Conservation (phyloP, 2,888 invertebrate genomes). For the Drosophila neoperkinsi region DNA sequence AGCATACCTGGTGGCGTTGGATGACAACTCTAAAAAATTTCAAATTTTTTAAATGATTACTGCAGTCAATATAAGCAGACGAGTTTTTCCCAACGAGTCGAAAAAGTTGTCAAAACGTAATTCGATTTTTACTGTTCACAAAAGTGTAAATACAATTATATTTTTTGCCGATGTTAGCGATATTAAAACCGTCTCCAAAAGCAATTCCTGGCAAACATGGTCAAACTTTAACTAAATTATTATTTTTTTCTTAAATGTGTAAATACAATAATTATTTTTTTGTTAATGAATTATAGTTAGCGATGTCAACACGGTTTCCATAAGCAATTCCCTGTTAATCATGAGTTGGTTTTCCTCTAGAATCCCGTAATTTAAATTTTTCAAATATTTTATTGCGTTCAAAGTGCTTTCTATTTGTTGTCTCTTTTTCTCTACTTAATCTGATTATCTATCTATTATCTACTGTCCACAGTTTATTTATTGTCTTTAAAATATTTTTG, state of each 20-base stretch:
- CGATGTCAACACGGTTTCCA: background rate
- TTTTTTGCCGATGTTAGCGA: no score
- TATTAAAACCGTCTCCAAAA: no score
- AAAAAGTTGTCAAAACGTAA: background rate
- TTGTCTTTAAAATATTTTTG: background rate
- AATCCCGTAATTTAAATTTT: background rate
- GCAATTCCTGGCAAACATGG: no score
- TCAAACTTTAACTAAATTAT: no score
- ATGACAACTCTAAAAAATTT: constrained; percentile 87
- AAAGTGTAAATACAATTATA: no score
- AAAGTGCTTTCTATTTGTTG: background rate
- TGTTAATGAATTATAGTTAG: background rate
- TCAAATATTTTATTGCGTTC: background rate
- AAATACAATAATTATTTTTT: background rate
- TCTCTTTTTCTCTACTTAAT: background rate
- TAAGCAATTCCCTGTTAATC: background rate
- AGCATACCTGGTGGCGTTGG: constrained; percentile 87
- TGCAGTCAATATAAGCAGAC: background rate
- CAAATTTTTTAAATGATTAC: background rate
- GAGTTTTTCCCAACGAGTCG: no score
- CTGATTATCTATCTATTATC: background rate
- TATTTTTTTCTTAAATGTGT: background rate
- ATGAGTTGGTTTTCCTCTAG: background rate
- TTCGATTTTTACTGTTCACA: background rate
- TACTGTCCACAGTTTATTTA: background rate